Percentiles rank a stretch among this genome's conserved stretches.
Evolutionary conservation across 2,113 vertebrate species (phyloP).

Genomic region (Patagioenas fasciata): DNA sequence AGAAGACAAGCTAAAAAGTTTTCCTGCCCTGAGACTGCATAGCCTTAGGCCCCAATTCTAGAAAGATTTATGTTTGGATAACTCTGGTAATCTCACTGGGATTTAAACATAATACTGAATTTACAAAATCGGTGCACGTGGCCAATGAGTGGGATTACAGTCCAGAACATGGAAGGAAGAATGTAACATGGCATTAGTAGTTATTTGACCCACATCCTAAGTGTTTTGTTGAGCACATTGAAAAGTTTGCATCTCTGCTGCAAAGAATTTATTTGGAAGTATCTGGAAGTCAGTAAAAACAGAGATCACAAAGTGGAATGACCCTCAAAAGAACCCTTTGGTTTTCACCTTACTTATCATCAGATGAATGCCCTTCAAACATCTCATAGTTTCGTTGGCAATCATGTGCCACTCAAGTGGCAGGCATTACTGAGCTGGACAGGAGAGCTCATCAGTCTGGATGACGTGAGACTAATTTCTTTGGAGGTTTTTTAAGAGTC

Average conservation of each 20-base stretch:
- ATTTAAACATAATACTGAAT: slow-evolving; percentile 31
- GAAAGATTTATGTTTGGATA: slow-evolving; percentile 46
- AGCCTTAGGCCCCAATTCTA: neutral
- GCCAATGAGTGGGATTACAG: neutral
- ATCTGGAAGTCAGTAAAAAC: neutral
- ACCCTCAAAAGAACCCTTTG: neutral
- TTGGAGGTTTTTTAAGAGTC: neutral
- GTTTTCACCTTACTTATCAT: neutral
- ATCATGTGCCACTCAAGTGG: neutral
- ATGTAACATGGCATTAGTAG: neutral
- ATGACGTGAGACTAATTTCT: neutral
- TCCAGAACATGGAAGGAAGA: neutral
- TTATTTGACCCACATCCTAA: neutral
- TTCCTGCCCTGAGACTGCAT: neutral
- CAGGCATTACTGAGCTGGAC: neutral
- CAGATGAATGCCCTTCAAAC: neutral
- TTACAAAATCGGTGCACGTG: neutral
- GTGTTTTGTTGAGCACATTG: neutral
- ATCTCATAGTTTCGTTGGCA: neutral
- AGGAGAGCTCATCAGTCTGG: neutral
- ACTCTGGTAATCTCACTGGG: neutral
- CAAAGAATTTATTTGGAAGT: neutral
- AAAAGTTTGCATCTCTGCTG: neutral
- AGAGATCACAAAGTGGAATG: neutral
- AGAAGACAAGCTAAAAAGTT: slow-evolving; percentile 24